phyloP scores from a whole-genome alignment of 2,113 vertebrate species.

The Tenrec ecaudatus region DNA sequence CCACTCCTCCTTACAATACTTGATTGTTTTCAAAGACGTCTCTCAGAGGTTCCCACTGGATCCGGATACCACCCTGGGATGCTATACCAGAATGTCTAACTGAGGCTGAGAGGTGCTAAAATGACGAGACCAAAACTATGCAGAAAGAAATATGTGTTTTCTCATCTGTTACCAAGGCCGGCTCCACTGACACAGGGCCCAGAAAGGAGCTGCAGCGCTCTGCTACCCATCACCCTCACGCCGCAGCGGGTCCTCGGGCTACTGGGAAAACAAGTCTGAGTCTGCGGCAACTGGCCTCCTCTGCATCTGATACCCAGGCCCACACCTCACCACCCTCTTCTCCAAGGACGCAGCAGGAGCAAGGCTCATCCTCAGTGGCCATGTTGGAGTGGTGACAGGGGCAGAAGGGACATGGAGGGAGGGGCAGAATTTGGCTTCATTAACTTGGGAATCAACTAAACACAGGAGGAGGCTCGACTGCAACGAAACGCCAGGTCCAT shows the following conservation, averaged over 20 bases:
- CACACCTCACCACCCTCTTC: background rate
- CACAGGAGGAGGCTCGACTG: background rate
- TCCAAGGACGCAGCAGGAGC: background rate
- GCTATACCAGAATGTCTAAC: background rate
- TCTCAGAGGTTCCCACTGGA: background rate
- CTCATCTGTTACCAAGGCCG: background rate
- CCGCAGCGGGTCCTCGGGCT: background rate
- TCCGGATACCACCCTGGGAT: background rate
- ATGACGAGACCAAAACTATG: background rate
- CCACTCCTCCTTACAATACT: conserved; percentile 30
- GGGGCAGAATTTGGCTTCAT: conserved; percentile 44
- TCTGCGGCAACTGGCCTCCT: background rate
- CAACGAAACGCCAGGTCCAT: conserved; percentile 58
- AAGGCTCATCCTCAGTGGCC: background rate
- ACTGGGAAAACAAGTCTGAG: background rate
- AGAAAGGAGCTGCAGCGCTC: background rate
- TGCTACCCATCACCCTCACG: background rate
- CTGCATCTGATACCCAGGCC: background rate
- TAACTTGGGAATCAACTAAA: conserved; percentile 46
- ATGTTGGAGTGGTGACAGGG: background rate
- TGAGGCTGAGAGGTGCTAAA: conserved; percentile 3
- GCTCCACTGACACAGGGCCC: background rate
- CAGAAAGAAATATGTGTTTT: conserved; percentile 6
- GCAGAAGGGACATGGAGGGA: background rate
- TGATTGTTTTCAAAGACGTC: conserved; percentile 31